Conservation (phyloP, 2,888 invertebrate species). For the Hetaerina titia region DNA sequence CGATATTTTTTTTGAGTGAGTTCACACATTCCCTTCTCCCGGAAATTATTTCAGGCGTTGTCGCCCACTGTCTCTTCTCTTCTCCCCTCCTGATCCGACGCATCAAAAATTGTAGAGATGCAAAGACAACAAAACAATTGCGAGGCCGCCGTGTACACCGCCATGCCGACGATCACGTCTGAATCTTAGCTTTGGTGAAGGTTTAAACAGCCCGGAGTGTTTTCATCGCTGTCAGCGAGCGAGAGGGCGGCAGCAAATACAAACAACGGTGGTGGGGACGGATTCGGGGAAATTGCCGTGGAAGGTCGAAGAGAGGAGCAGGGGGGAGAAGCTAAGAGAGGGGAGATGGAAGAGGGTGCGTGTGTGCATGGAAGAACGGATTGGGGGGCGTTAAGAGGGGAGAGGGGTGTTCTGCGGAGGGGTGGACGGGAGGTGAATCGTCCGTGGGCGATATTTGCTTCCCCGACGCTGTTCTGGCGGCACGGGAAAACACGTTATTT, state of each 20-base stretch:
- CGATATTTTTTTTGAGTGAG: no score
- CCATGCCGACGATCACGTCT: no score
- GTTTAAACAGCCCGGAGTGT: neutral
- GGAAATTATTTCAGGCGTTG: no score
- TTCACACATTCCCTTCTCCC: no score
- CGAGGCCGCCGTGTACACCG: neutral
- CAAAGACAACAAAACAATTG: no score
- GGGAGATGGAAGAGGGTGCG: neutral
- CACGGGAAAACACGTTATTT: conserved; percentile 27
- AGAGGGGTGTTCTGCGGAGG: neutral
- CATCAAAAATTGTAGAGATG: no score
- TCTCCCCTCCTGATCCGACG: no score
- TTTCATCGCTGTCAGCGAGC: neutral
- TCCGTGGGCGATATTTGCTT: neutral
- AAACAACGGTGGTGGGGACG: neutral
- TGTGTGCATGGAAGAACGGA: neutral
- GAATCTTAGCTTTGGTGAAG: neutral
- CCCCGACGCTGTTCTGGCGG: neutral
- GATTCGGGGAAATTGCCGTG: conserved; percentile 10
- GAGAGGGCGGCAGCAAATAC: neutral
- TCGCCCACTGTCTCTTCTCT: no score
- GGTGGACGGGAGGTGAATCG: neutral
- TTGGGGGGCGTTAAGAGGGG: neutral
- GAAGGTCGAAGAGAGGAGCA: neutral
- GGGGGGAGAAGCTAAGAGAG: neutral